phyloP scores from a whole-genome alignment of 2,797 vertebrate species.

The Lithobates pipiens region DNA sequence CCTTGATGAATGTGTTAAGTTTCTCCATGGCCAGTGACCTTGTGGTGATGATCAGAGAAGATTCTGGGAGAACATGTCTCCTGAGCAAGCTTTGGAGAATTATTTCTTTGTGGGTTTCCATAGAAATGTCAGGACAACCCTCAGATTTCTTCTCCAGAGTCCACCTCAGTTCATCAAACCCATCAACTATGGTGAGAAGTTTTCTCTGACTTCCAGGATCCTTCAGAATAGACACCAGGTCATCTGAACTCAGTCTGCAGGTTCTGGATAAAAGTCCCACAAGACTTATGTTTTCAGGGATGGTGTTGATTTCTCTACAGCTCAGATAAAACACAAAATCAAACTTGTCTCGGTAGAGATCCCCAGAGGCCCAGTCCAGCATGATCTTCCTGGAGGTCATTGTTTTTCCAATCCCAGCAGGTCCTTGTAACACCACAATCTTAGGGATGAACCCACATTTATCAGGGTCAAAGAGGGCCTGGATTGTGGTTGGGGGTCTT shows the following conservation, averaged over 20 bases:
- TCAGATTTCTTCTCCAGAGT: neutral
- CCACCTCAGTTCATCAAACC: conserved; percentile 58
- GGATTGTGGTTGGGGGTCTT: fast-evolving
- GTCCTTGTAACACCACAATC: conserved; percentile 52
- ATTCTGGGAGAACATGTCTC: neutral
- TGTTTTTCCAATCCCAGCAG: conserved; percentile 66
- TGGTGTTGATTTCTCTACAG: conserved; percentile 39
- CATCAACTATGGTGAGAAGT: conserved; percentile 69
- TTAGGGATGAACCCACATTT: fast-evolving
- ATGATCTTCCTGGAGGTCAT: conserved; percentile 54
- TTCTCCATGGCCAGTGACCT: conserved; percentile 47
- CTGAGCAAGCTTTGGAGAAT: conserved; percentile 57
- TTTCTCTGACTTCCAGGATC: neutral
- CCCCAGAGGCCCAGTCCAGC: conserved; percentile 58
- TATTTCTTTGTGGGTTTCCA: neutral
- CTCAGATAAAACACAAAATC: conserved; percentile 6
- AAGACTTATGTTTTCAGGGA: neutral
- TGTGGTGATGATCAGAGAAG: conserved; percentile 67
- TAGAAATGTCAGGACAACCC: neutral
- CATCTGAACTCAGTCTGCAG: neutral
- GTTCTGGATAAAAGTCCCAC: conserved; percentile 40
- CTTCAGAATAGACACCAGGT: neutral
- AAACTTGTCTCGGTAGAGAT: neutral
- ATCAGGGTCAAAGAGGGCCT: neutral
- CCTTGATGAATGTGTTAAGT: conserved; percentile 48